Evolutionary conservation across 2,113 vertebrate genomes (phyloP).

Genomic region (Galeopterus variegatus): DNA sequence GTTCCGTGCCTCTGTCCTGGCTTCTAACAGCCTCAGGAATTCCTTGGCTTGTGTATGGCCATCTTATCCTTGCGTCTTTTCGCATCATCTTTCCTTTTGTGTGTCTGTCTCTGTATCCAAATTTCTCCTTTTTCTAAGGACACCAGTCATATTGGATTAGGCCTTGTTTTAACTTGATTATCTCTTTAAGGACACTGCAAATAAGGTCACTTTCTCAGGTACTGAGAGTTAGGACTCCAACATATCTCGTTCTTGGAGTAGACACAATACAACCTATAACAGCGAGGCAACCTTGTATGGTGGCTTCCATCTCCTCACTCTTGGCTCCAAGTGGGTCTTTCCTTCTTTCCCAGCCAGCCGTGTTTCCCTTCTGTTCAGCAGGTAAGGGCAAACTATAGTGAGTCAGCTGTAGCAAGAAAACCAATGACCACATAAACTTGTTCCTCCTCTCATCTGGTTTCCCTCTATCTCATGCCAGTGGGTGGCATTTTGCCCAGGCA

Average conservation of each 20-base stretch:
- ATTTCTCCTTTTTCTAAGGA: conserved; percentile 28
- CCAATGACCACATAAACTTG: not conserved
- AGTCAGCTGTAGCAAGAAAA: conserved; percentile 12
- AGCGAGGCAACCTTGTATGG: not conserved
- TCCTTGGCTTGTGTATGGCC: not conserved
- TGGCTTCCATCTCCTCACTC: not conserved
- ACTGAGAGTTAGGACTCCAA: not conserved
- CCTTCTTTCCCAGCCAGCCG: not conserved
- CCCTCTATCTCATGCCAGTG: conserved; percentile 71
- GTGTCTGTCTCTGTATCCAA: not conserved
- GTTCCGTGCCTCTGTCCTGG: not conserved
- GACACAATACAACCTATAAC: not conserved
- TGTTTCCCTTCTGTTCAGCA: not conserved
- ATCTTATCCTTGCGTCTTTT: not conserved
- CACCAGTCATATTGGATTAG: not conserved
- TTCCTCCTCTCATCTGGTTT: conserved; percentile 46
- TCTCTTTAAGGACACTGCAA: not conserved
- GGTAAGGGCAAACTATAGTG: not conserved
- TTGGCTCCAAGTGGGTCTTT: not conserved
- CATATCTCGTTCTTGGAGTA: not conserved
- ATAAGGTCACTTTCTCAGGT: not conserved
- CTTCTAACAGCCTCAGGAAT: not conserved
- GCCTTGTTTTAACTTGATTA: not conserved
- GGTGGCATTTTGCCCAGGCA: conserved; percentile 71
- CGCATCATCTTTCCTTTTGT: not conserved